Conservation (phyloP, 2,797 vertebrate species). For the Typhlichthys eigenmanni region DNA sequence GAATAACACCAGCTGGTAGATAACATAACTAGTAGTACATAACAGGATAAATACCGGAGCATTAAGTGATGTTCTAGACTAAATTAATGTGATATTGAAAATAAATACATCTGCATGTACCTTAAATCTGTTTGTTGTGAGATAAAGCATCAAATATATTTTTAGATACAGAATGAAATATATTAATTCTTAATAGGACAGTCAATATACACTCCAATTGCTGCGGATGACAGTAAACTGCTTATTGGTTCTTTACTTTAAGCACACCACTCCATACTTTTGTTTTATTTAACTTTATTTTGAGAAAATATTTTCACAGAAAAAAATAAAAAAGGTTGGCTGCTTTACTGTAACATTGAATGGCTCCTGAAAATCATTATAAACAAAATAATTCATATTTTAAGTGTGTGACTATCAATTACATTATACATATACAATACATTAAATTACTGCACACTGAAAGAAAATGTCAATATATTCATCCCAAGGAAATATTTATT, state of each 20-base stretch:
- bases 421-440: constrained; percentile 39
- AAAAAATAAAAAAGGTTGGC: constrained; percentile 25
- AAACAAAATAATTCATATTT: constrained; percentile 41
- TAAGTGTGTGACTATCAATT: constrained; percentile 36
- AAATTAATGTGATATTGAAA: too few species aligned
- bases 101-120: too few species aligned
- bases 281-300: constrained; percentile 64
- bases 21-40: background rate
- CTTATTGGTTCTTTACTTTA: background rate
- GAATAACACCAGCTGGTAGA: background rate
- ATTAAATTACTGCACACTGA: constrained; percentile 10
- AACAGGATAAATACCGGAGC: too few species aligned
- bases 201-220: background rate
- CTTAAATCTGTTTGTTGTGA: too few species aligned
- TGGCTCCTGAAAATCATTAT: constrained; percentile 60
- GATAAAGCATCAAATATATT: too few species aligned
- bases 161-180: too few species aligned
- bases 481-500: constrained; percentile 13
- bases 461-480: constrained; percentile 28
- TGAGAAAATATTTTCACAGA: constrained; percentile 73
- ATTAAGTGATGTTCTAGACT: too few species aligned
- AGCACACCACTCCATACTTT: background rate
- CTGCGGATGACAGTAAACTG: too few species aligned
- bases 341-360: constrained; percentile 61
- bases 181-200: too few species aligned